Base-by-base conservation (phyloP, 2,113 vertebrate genomes). In the Zosterops borbonicus region DNA sequence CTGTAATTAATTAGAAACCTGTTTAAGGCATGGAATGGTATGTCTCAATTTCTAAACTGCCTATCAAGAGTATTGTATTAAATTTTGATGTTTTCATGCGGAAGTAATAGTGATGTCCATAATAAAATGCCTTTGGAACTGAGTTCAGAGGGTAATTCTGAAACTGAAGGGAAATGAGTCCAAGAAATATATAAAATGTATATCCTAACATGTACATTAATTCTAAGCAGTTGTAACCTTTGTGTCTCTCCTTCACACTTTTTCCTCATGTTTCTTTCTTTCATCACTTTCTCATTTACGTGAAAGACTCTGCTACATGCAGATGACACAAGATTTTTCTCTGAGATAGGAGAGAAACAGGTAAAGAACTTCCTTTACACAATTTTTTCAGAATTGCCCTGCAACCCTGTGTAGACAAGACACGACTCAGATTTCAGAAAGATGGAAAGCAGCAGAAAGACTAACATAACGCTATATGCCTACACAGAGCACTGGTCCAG, bases 1-100 rank as follows among this genome's bases (percentile, higher is more conserved):
- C 39, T 78, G 70, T 55, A 93, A 93, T 93, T 87, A 94, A 94
- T 94, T 89, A 94, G 91, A 92, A 94, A 75, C 60, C 64, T 74
- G 77, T 84, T 80, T 87, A 84, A 79, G 52, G 81, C 73, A 64
- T 37, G 39, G 44, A 86, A 82, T 68, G 33, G 37, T 91, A 76
- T 46, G 37, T 95, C 80, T 91, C 77, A 87, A 90, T 89, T 91
- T 94, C 73, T 87, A 90, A 92, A 96, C 78, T 92, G 64, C 65
- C 56, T 68, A 47, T 75, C 60, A 82, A 70, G 53, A 71, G 25
- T 64, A 89, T 71, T 84, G 58, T 70, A 68, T 42, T 39, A 94
- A 81, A 73, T 82, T 53, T 68, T 94, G 69, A 91, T 92, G 41
- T 89, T 89, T 95, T 91, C 56, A 49, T 87, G 77, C 24, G 14